Evolutionary conservation across 1,140 invertebrate genomes (phyloP), one percentile per base, ranked within the genome.

Genomic region (Parasteatoda tepidariorum): DNA sequence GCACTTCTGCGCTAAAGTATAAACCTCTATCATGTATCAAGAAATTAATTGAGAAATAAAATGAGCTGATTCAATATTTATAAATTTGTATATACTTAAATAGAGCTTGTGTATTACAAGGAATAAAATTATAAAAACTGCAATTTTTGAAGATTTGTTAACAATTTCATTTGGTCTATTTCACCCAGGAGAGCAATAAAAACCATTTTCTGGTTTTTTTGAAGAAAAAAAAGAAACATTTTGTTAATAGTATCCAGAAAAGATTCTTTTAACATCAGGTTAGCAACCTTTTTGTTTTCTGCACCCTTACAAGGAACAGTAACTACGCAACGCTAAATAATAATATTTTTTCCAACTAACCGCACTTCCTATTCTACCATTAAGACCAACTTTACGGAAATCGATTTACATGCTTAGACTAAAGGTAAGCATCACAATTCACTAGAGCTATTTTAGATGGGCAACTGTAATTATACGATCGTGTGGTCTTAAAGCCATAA

Each of bases 361-460:
- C 66, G n/a, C 34, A 48, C 24, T 68, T 68, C 30, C 34, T 68
- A 68, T 68, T 68, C 66, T 9, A 26, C 66, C 31, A 38, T 33
- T 33, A 66, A 68, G 48, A 38, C 66, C 24, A 33, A 26, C 33
- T 26, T 33, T 24, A n/a, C 34, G 26, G 33, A 15, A 38, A 68
- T 68, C 66, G 66, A 68, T 68, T 68, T 68, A 33, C 66, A 68
- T 68, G 48, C 38, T 22, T 15, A 48, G 66, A 13, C 33, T 24
- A n/a, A 48, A 48, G 15, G 66, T 38, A 15, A 38, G 31, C 33
- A 33, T 67, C 64, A 67, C 64, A 67, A 67, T 38, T 67, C 64
- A 67, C 64, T 30, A 22, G 64, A 3, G 64, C 64, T 68, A 48
- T 68, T 68, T 68, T 68, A 68, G 66, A 48, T 68, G 38, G 66